A percentile compares a stretch with the other conserved stretches of the same genome.
Conservation (phyloP, 2,888 invertebrate species). For the Cheilosia vulpina region DNA sequence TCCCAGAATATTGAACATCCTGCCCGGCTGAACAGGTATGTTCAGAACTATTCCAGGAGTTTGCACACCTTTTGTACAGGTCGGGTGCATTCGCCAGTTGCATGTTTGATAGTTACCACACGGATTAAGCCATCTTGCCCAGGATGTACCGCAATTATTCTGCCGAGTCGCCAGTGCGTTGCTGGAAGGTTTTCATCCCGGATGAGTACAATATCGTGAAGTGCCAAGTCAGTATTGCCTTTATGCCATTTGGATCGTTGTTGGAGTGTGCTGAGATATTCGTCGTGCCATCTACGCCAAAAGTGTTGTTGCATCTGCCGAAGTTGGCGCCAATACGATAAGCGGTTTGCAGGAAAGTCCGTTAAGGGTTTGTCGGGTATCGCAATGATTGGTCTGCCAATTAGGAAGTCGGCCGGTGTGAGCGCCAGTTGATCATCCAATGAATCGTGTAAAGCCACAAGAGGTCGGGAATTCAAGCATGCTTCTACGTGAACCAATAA, state of each 20-base stretch:
- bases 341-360: constrained; percentile 10
- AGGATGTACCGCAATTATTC: constrained; percentile 17
- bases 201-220: too few relatives aligned
- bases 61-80: constrained; percentile 22
- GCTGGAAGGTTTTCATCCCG: too few relatives aligned
- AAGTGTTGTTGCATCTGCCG: constrained; percentile 23
- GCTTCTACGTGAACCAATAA: too few relatives aligned
- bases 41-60: constrained; percentile 11
- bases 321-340: constrained; percentile 23
- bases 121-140: constrained; percentile 18
- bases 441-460: too few relatives aligned
- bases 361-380: too few relatives aligned
- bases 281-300: constrained; percentile 10
- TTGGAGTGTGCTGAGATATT: constrained; percentile 20
- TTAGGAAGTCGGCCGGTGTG: too few relatives aligned
- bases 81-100: constrained; percentile 22
- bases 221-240: not conserved
- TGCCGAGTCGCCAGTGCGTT: constrained; percentile 15
- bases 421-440: too few relatives aligned
- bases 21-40: constrained; percentile 19
- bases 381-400: too few relatives aligned
- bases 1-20: not conserved
- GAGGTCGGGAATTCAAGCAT: too few relatives aligned
- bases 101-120: constrained; percentile 19
- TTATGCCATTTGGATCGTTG: constrained; percentile 17